A percentile compares a stretch with the other conserved stretches of the same genome.
These are phyloP conservation scores for Ryuthela nishihirai DNA, from an alignment of 2,888 invertebrate species.

Conservation along the genomic window DNA sequence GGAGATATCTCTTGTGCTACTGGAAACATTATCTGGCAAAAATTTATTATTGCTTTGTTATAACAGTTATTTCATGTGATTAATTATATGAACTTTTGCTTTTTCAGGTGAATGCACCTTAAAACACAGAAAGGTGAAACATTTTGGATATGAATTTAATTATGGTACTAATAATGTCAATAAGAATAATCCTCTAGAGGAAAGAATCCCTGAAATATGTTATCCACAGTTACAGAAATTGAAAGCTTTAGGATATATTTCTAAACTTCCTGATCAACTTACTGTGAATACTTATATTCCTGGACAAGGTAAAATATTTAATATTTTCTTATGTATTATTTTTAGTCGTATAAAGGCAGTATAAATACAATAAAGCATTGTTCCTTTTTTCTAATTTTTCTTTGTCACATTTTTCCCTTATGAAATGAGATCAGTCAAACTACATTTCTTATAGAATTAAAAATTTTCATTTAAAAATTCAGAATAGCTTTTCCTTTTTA, in stretches of 20 bases:
- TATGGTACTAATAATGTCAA: constrained; percentile 85
- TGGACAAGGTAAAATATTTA: constrained; percentile 79
- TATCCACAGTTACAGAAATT: constrained; percentile 62
- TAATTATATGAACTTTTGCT: too few species aligned
- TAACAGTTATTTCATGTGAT: too few species aligned
- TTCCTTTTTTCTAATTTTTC: too few species aligned
- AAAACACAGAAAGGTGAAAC: constrained; percentile 80
- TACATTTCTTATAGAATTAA: too few species aligned
- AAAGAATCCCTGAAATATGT: constrained; percentile 68
- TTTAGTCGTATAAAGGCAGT: too few species aligned
- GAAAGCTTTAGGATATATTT: constrained; percentile 49
- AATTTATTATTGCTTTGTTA: too few species aligned
- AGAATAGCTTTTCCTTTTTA: not conserved
- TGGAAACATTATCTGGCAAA: too few species aligned
- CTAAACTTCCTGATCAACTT: constrained; percentile 68
- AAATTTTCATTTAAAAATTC: constrained; percentile 48
- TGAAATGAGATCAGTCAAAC: too few species aligned
- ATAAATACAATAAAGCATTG: too few species aligned
- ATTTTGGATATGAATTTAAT: constrained; percentile 87
- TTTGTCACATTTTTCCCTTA: too few species aligned
- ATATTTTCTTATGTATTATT: too few species aligned
- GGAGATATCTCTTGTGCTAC: too few species aligned
- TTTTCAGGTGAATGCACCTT: constrained; percentile 47
- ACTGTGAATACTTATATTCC: constrained; percentile 79
- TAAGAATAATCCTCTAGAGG: constrained; percentile 61